phyloP scores from a whole-genome alignment of 2,888 invertebrate genomes.

The Ophion ellenae region DNA sequence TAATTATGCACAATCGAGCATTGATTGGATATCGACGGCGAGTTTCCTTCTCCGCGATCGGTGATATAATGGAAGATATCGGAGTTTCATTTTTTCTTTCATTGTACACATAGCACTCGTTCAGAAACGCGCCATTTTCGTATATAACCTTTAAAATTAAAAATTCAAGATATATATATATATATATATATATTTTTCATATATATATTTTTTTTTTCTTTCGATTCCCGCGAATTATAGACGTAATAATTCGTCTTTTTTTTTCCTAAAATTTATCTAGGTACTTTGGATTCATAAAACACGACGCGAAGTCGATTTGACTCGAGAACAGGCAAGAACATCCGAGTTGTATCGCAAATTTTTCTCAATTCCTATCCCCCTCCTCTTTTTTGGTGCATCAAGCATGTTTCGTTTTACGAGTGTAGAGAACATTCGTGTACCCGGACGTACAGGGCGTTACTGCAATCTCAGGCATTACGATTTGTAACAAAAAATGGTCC shows the following conservation, averaged over 20 bases:
- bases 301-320: constrained; percentile 30
- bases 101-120: constrained; percentile 27
- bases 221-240: constrained; percentile 5
- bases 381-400: constrained; percentile 44
- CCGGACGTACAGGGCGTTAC: constrained; percentile 8
- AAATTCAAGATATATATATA: neutral
- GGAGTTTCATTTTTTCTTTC: constrained; percentile 20
- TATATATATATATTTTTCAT: neutral
- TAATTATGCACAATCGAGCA: neutral
- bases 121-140: constrained; percentile 1
- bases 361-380: constrained; percentile 9
- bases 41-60: constrained; percentile 31
- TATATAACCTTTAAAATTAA: neutral
- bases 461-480: neutral
- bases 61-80: constrained; percentile 57
- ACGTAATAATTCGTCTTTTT: constrained; percentile 20
- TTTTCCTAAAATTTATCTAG: constrained; percentile 44
- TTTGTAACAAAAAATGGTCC: neutral
- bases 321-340: constrained; percentile 23
- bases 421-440: constrained; percentile 43
- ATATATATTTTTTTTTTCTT: constrained; percentile 7
- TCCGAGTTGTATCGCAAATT: neutral
- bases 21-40: constrained; percentile 41
- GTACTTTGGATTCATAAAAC: constrained; percentile 48
- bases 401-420: constrained; percentile 42